Conservation (phyloP, 1,140 invertebrate species). For the Aphidius gifuensis region DNA sequence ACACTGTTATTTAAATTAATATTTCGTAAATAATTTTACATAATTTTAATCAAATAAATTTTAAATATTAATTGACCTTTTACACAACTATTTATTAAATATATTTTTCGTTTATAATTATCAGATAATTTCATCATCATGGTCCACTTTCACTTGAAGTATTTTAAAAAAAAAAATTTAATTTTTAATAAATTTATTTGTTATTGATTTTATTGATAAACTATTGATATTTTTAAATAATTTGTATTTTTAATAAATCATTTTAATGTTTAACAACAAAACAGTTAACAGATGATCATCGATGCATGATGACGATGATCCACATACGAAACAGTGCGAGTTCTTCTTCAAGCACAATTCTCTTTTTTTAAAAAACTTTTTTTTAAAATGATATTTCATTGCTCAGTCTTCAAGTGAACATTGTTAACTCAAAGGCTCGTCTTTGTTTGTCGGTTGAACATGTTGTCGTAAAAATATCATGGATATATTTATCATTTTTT, state of each 20-base stretch:
- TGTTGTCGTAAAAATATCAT: slow-evolving; percentile 6
- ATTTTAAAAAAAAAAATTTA: too few species aligned
- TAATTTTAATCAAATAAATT: too few species aligned
- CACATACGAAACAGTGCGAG: slow-evolving; percentile 57
- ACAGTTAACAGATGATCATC: slow-evolving; percentile 47
- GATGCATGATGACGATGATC: slow-evolving; percentile 50
- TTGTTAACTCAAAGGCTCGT: not conserved
- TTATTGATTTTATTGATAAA: not conserved
- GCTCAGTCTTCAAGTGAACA: too few species aligned
- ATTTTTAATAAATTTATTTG: slow-evolving; percentile 6
- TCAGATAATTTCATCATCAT: slow-evolving; percentile 9
- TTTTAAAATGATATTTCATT: not conserved
- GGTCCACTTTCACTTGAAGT: slow-evolving; percentile 20
- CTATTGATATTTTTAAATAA: too few species aligned
- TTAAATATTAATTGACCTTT: slow-evolving; percentile 3
- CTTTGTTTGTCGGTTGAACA: slow-evolving; percentile 3
- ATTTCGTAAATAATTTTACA: not conserved
- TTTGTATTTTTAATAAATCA: not conserved
- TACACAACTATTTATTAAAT: not conserved
- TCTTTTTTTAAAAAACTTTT: slow-evolving; percentile 23
- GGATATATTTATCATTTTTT: not conserved
- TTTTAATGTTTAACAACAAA: slow-evolving; percentile 25
- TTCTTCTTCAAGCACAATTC: slow-evolving; percentile 44
- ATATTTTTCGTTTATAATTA: not conserved
- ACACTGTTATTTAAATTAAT: not conserved